Conservation (phyloP, 2,113 vertebrate species). For the Lophura nycthemera region DNA sequence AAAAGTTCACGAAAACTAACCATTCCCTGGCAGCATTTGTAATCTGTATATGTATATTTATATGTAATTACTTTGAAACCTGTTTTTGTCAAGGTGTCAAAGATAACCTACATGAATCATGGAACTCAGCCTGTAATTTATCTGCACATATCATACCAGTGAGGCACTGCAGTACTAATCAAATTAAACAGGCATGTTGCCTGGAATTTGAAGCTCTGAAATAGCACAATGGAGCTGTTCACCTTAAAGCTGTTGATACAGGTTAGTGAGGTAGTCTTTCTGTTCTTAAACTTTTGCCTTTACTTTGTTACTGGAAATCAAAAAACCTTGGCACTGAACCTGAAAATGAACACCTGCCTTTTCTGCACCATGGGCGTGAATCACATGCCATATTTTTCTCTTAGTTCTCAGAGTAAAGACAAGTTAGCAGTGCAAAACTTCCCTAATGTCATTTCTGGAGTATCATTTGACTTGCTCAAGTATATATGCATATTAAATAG, state of each 20-base stretch:
- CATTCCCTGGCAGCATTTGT: not conserved
- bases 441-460: not conserved
- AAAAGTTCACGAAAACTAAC: not conserved
- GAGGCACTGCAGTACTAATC: not conserved
- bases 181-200: not conserved
- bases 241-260: not conserved
- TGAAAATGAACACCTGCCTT: not conserved
- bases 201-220: not conserved
- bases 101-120: not conserved
- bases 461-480: not conserved
- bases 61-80: not conserved
- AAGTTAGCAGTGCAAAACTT: not conserved
- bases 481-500: not conserved
- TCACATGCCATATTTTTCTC: not conserved
- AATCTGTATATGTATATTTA: too few species aligned
- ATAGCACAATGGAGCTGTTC: not conserved
- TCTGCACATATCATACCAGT: not conserved
- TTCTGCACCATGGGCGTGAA: not conserved
- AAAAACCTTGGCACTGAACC: not conserved
- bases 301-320: not conserved
- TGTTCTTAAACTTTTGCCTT: not conserved
- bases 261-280: not conserved
- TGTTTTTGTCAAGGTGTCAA: not conserved
- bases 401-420: not conserved
- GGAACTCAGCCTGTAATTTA: not conserved